These are phyloP conservation scores for Euphydryas editha DNA, from an alignment of 2,888 invertebrate genomes.

Conservation along the genomic window DNA sequence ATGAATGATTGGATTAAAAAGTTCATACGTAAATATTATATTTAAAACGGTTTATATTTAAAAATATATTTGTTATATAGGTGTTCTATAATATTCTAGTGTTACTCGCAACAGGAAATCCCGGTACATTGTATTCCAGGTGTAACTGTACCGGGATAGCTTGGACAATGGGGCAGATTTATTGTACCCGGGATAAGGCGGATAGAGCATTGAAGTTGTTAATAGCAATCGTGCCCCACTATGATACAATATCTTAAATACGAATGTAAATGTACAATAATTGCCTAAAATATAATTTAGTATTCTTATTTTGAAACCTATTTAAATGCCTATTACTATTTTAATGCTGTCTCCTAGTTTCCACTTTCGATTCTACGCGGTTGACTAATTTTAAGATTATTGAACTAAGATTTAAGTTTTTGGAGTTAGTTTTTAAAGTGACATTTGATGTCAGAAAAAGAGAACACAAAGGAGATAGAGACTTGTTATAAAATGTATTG, in stretches of 20 bases:
- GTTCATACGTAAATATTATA: neutral
- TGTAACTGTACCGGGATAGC: constrained; percentile 4
- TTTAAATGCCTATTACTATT: too few species aligned
- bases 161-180: constrained; percentile 10
- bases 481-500: neutral
- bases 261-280: too few species aligned
- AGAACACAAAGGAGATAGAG: neutral
- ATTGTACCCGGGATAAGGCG: constrained; percentile 5
- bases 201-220: constrained; percentile 5
- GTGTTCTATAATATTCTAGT: constrained; percentile 1
- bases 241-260: too few species aligned
- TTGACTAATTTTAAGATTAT: too few species aligned
- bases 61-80: neutral
- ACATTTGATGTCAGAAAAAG: too few species aligned
- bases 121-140: constrained; percentile 6
- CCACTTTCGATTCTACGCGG: too few species aligned
- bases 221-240: neutral
- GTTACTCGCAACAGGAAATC: constrained; percentile 6
- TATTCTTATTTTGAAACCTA: too few species aligned
- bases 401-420: too few species aligned
- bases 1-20: too few species aligned
- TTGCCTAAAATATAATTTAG: too few species aligned
- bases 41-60: neutral
- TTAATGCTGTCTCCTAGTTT: too few species aligned
- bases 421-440: too few species aligned